Conservation (phyloP, 2,113 vertebrate genomes). For the Myrmophylax atrothorax region DNA sequence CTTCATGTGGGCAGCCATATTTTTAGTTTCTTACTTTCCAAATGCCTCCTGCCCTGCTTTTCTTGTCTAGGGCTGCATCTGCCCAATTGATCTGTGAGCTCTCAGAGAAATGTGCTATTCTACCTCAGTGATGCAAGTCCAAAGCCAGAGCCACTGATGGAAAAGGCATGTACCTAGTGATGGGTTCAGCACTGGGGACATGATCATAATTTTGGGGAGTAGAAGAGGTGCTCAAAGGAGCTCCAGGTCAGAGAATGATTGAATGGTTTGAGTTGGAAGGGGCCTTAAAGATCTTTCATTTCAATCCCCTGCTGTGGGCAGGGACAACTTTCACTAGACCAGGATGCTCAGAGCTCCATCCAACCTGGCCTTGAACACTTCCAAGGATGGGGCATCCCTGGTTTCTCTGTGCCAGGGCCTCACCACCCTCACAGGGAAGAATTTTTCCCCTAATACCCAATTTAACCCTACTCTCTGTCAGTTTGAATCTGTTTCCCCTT, state of each 20-base stretch:
- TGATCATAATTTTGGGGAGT: not conserved
- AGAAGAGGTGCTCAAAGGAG: not conserved
- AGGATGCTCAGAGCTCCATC: rapidly evolving
- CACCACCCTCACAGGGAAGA: rapidly evolving
- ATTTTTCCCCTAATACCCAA: not conserved
- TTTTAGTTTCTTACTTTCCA: not conserved
- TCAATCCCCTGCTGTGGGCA: not conserved
- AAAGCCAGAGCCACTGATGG: not conserved
- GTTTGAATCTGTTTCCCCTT: not conserved
- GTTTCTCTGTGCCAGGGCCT: not conserved
- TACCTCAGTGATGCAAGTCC: not conserved
- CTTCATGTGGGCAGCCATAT: not conserved
- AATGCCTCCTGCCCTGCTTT: not conserved
- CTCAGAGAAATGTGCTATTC: not conserved
- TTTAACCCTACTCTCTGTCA: not conserved
- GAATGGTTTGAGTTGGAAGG: not conserved
- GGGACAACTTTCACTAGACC: rapidly evolving
- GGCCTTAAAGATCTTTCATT: rapidly evolving
- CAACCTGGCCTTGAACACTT: rapidly evolving
- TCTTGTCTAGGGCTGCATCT: not conserved
- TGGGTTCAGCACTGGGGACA: not conserved
- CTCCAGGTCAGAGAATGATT: not conserved
- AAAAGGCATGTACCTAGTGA: not conserved
- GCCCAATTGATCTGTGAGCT: not conserved
- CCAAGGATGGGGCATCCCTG: not conserved